A percentile compares a stretch with the other conserved stretches of the same genome.
These are phyloP conservation scores for Cryptocephalus moraei DNA, from an alignment of 2,888 invertebrate genomes.

Conservation along the genomic window DNA sequence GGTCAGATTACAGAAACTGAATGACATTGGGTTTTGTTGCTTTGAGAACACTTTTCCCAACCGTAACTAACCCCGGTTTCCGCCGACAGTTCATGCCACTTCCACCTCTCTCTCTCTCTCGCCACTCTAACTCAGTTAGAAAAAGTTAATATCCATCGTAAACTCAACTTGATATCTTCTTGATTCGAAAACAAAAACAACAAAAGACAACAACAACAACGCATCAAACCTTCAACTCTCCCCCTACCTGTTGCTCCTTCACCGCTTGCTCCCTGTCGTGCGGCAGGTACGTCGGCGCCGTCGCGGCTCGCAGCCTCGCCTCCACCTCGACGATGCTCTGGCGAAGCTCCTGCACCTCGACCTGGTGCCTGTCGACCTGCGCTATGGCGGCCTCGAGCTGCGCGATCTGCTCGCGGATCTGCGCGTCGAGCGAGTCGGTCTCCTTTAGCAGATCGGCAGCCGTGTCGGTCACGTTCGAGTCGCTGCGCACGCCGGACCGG, in stretches of 20 bases:
- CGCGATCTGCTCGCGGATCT: conserved; percentile 52
- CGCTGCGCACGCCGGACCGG: conserved; percentile 73
- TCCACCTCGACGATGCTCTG: conserved; percentile 79
- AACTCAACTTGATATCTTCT: neutral
- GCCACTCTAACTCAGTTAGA: conserved; percentile 4
- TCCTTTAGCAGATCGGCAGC: conserved; percentile 60
- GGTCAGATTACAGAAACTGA: too few species aligned
- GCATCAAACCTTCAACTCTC: neutral
- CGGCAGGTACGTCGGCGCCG: conserved; percentile 74
- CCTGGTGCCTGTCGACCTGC: conserved; percentile 81
- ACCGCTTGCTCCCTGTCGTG: conserved; percentile 73
- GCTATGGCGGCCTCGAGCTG: conserved; percentile 65
- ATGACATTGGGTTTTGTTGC: too few species aligned
- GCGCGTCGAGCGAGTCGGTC: conserved; percentile 54
- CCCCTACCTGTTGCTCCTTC: conserved; percentile 80
- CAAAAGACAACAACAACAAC: neutral
- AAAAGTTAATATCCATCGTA: neutral
- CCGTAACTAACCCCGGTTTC: too few species aligned
- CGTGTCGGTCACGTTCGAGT: conserved; percentile 61
- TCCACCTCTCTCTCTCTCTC: conserved; percentile 18
- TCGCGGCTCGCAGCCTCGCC: conserved; percentile 72
- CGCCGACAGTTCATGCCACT: conserved; percentile 22
- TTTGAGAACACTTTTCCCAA: too few species aligned
- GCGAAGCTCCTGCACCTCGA: conserved; percentile 75
- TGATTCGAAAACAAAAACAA: neutral